These are phyloP conservation scores for Regulus satrapa DNA, from an alignment of 2,113 vertebrate species.

Conservation along the genomic window DNA sequence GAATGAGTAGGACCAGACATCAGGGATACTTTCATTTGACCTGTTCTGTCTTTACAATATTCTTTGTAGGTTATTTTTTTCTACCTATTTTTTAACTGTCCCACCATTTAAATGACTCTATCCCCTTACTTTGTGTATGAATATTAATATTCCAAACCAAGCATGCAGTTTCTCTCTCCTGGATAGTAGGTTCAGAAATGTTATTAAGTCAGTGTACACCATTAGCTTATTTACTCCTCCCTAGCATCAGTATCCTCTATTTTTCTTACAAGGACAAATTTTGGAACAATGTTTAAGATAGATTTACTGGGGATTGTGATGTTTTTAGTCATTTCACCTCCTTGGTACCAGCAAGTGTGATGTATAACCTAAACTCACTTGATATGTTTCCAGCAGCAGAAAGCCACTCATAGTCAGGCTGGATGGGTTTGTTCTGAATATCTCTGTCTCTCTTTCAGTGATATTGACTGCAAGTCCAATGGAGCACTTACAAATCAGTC, in stretches of 20 bases:
- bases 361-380: rapidly evolving
- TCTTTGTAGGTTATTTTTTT: neutral
- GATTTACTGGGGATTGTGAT: neutral
- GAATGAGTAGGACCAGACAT: neutral
- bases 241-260: neutral
- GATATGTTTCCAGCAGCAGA: neutral
- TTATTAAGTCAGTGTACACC: neutral
- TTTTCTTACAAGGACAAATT: neutral
- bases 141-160: neutral
- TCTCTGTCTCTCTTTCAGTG: neutral
- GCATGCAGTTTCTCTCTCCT: neutral
- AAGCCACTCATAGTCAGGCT: neutral
- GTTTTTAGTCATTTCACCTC: neutral
- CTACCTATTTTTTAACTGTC: neutral
- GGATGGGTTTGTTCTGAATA: neutral
- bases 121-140: neutral
- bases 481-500: neutral
- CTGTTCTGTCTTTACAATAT: neutral
- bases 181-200: neutral
- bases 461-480: neutral
- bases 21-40: neutral
- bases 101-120: neutral
- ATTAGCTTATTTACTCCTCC: neutral
- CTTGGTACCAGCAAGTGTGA: neutral
- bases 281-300: neutral